Base-by-base conservation (phyloP, 2,797 vertebrate genomes). In the Oophaga sylvatica region DNA sequence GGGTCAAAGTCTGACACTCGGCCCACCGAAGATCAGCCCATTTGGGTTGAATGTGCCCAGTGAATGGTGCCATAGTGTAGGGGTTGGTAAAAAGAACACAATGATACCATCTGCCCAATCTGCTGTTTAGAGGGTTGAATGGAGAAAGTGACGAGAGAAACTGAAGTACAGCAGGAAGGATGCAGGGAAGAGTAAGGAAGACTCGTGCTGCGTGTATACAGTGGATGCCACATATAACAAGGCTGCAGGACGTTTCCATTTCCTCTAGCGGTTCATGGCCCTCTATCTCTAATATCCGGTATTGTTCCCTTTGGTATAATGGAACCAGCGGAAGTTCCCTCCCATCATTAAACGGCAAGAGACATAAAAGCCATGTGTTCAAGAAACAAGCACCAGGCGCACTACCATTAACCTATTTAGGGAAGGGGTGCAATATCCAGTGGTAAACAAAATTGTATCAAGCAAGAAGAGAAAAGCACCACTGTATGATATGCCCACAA, bases 231-330 rank as follows among this genome's bases (percentile, higher is more conserved):
- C 45, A 45, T 17, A 22, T 60, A 75, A 19, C 60, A 53, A 56
- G 65, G 35, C 65, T 57, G 10, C 16, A 8, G 19, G 57, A 80
- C 70, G 35, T 81, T 76, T 88, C 83, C 77, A 80, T 88, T 65
- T 88, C 65, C 87, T 84, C n/a, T 41, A 35, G 17, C 73, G 57
- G 63, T n/a, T 68, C 48, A 79, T 60, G 53, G 16, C 68, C 41
- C 19, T 67, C 26, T 12, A 73, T 75, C 31, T 29, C 83, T 81
- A 26, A 70, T 68, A 75, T 81, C 83, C 87, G 81, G 48, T 75
- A 81, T 84, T 88, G 82, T 70, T 80, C 87, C 77, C 76, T 67
- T 0, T 56, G 76, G 78, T 75, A 81, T 56, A 41, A 81, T 68
- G 83, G 22, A 56, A 60, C 78, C 67, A 88, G 78, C 60, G 41